These are phyloP conservation scores for Petrolisthes cinctipes DNA, from an alignment of 2,888 invertebrate species.

Conservation along the genomic window DNA sequence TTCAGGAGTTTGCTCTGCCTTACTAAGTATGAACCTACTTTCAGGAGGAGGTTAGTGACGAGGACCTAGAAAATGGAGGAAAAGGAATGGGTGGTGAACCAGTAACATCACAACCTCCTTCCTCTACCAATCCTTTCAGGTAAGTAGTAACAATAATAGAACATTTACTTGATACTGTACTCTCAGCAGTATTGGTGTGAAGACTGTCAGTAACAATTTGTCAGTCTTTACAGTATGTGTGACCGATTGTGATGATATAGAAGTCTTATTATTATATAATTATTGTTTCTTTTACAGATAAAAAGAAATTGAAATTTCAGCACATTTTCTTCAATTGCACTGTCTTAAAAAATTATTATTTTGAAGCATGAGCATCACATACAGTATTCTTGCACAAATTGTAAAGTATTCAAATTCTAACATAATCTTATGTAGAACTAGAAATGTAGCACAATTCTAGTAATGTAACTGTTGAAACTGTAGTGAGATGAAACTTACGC, in stretches of 20 bases:
- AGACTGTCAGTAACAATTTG: too few relatives aligned
- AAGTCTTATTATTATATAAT: too few relatives aligned
- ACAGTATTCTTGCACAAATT: conserved; percentile 7
- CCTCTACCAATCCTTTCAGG: conserved; percentile 57
- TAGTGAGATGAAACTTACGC: too few relatives aligned
- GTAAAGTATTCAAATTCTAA: background rate
- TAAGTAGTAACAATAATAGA: background rate
- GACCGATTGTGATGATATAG: too few relatives aligned
- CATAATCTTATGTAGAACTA: too few relatives aligned
- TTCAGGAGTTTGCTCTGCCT: too few relatives aligned
- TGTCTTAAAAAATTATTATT: background rate
- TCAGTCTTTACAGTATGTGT: too few relatives aligned
- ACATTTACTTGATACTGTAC: too few relatives aligned
- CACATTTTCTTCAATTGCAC: conserved; percentile 4
- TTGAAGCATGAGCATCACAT: conserved; percentile 6
- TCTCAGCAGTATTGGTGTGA: too few relatives aligned
- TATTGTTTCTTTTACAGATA: background rate
- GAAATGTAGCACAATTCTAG: too few relatives aligned
- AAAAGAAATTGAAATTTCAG: background rate
- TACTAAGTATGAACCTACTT: background rate
- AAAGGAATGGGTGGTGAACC: conserved; percentile 23
- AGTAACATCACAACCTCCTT: conserved; percentile 45
- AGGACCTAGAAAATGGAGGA: conserved; percentile 38
- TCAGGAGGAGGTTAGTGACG: conserved; percentile 43
- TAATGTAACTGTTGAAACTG: too few relatives aligned